Evolutionary conservation across 53 echinoderm and acorn worm species (phyloP).

Genomic region (Holothuria leucospilota): DNA sequence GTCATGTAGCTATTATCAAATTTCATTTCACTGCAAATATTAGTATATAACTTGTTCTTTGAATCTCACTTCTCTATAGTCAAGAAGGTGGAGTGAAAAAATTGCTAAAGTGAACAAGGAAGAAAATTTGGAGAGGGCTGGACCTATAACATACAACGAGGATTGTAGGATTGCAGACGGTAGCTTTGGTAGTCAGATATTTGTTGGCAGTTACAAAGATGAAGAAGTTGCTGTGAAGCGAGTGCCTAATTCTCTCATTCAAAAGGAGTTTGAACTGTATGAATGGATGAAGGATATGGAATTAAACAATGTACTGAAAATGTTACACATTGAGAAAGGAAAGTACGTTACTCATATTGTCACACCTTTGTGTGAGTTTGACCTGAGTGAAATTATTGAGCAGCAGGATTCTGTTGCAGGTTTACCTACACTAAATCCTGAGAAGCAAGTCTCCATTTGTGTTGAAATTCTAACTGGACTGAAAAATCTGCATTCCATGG

Average conservation of each 20-base stretch:
- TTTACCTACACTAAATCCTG: not conserved
- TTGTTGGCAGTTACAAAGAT: not conserved
- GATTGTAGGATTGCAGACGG: not conserved
- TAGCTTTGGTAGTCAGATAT: not conserved
- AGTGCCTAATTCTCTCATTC: not conserved
- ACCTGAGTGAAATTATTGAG: not conserved
- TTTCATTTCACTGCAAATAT: no score
- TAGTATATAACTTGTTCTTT: not conserved
- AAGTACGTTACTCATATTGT: not conserved
- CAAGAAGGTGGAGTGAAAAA: not conserved
- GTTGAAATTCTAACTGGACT: conserved; percentile 17
- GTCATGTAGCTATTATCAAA: no score
- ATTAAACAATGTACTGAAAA: conserved; percentile 14
- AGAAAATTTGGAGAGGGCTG: conserved; percentile 6
- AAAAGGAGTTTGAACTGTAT: conserved; percentile 7
- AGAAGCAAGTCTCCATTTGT: not conserved
- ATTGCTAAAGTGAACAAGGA: not conserved
- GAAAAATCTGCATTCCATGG: not conserved
- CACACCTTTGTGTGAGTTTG: conserved; percentile 19
- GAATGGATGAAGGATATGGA: conserved; percentile 24
- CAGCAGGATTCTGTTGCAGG: not conserved
- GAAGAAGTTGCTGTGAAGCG: conserved; percentile 23
- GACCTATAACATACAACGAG: not conserved
- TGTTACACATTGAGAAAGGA: conserved; percentile 4
- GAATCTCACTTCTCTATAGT: not conserved